phyloP scores from a whole-genome alignment of 2,113 vertebrate genomes.

The Garra rufa region DNA sequence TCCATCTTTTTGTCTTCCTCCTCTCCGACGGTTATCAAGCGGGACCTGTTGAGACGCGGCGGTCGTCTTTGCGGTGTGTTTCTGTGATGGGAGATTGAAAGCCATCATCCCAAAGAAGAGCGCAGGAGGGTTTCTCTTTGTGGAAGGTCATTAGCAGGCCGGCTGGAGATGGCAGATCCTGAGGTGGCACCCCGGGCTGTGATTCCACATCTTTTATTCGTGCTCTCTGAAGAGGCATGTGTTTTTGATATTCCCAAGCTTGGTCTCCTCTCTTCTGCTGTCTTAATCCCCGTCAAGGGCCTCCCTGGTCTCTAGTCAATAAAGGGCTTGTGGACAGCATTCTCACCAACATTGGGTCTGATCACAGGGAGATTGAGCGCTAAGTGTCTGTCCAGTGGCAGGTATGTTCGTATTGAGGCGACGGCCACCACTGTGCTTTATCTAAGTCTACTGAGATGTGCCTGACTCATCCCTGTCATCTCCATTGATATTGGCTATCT shows the following conservation, averaged over 20 bases:
- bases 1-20: background rate
- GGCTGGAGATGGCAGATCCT: slow-evolving; percentile 21
- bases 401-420: background rate
- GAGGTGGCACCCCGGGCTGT: slow-evolving; percentile 30
- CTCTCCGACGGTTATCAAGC: background rate
- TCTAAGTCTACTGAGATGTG: slow-evolving; percentile 25
- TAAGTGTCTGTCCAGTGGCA: background rate
- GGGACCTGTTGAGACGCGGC: slow-evolving; percentile 8
- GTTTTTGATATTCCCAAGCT: slow-evolving; percentile 6
- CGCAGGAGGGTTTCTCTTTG: slow-evolving; percentile 26
- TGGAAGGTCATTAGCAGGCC: slow-evolving; percentile 33
- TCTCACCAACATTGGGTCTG: background rate
- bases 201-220: slow-evolving; percentile 21
- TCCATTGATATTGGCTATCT: background rate
- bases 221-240: background rate
- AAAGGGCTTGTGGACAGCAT: background rate
- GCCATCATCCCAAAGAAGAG: background rate
- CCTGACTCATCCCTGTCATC: slow-evolving; percentile 19
- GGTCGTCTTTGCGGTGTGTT: background rate
- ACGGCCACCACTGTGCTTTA: slow-evolving; percentile 25
- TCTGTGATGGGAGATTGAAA: slow-evolving; percentile 25
- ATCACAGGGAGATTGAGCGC: background rate
- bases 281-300: background rate
- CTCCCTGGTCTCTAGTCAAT: slow-evolving; percentile 13
- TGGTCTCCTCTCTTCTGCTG: background rate